These are phyloP conservation scores for Glandiceps talaboti DNA, from an alignment of 53 echinoderm and acorn worm species.

Conservation along the genomic window DNA sequence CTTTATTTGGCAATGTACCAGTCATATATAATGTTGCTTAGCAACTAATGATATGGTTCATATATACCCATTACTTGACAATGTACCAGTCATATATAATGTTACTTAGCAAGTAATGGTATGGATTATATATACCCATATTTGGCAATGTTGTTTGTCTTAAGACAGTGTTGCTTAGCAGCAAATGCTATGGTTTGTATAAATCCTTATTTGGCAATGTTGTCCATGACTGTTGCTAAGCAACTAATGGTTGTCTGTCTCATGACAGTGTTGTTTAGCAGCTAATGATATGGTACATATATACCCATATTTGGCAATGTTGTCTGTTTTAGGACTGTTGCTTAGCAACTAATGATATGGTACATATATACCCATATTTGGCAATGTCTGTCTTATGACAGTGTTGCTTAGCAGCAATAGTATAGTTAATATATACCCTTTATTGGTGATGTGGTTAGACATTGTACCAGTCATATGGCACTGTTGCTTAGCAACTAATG, in stretches of 20 bases:
- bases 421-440: too few relatives aligned
- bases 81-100: background rate
- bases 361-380: too few relatives aligned
- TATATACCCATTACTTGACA: too few relatives aligned
- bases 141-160: background rate
- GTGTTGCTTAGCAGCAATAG: too few relatives aligned
- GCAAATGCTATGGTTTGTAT: conserved; percentile 12
- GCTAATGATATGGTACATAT: conserved; percentile 31
- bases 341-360: too few relatives aligned
- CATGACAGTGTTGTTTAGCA: conserved; percentile 14
- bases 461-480: too few relatives aligned
- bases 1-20: background rate
- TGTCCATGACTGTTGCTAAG: conserved; percentile 3
- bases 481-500: too few relatives aligned
- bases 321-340: background rate
- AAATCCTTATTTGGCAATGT: too few relatives aligned
- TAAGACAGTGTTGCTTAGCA: conserved; percentile 14
- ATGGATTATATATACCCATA: conserved; percentile 20
- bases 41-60: conserved; percentile 36
- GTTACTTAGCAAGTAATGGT: conserved; percentile 19
- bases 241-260: conserved; percentile 7
- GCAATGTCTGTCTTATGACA: background rate
- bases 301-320: too few relatives aligned
- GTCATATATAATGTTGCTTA: conserved; percentile 2
- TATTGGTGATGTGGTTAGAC: too few relatives aligned